phyloP scores from a whole-genome alignment of 2,888 invertebrate species.

The Latrodectus hesperus region DNA sequence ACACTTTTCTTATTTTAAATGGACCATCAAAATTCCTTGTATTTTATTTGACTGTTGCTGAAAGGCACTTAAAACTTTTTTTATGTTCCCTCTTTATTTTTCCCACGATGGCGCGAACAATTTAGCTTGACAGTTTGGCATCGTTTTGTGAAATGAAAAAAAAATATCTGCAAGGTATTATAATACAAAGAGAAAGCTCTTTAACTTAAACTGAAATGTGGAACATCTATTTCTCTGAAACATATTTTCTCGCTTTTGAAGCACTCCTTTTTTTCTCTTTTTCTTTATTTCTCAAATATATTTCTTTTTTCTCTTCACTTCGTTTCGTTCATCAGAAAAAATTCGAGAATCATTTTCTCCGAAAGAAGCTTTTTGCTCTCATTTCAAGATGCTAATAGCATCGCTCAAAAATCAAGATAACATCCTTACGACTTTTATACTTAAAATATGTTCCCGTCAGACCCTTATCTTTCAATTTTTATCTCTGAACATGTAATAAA shows the following conservation, averaged over 20 bases:
- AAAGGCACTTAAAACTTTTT: slow-evolving; percentile 47
- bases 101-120: slow-evolving; percentile 28
- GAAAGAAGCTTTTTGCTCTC: slow-evolving; percentile 11
- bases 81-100: slow-evolving; percentile 40
- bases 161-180: slow-evolving; percentile 37
- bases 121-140: slow-evolving; percentile 54
- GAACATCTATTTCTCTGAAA: slow-evolving; percentile 28
- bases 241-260: slow-evolving; percentile 29
- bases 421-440: slow-evolving; percentile 50
- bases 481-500: background rate
- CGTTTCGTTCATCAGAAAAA: slow-evolving; percentile 10
- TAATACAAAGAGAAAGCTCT: slow-evolving; percentile 41
- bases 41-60: slow-evolving; percentile 59
- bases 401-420: slow-evolving; percentile 37
- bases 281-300: slow-evolving; percentile 7
- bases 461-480: slow-evolving; percentile 3
- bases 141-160: slow-evolving; percentile 42
- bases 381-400: slow-evolving; percentile 31
- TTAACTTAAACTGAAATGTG: slow-evolving; percentile 38
- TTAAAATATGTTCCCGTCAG: background rate
- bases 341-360: slow-evolving; percentile 9
- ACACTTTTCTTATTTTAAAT: slow-evolving; percentile 52
- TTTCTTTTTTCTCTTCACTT: background rate
- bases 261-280: slow-evolving; percentile 3
- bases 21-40: slow-evolving; percentile 61